Base-by-base conservation (phyloP, 1,140 invertebrate genomes). In the Diachasma alloeum region DNA sequence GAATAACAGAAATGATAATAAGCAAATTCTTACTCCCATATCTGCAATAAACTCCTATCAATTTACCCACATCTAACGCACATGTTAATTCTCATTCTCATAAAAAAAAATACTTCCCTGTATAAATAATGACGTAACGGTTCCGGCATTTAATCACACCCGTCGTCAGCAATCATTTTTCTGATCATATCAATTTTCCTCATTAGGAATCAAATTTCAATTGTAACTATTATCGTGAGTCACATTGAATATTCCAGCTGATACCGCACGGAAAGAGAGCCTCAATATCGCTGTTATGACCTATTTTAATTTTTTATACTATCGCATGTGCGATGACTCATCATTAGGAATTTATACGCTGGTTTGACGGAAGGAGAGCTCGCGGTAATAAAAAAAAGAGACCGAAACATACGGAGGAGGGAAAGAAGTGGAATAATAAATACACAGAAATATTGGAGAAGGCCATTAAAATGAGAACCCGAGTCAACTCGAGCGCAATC, bases 401-500 rank as follows among this genome's bases (percentile, higher is more conserved):
- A 68, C 9, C 11, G 11, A 66, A 66, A 66, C 24, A 66, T 66
- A 66, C 24, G 26, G 26, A 36, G 26, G 24, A 66, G 59, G 69
- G 69, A 70, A 75, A 75, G 48, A 70, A 75, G 26, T 37, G n/a
- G 24, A 68, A 68, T 53, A 68, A 63, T 39, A 39, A 68, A 17
- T 19, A 68, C 10, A 68, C 5, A 68, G 31, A 68, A 68, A 37
- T 37, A 68, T 37, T 75, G 66, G 67, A 75, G 66, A 71, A 71
- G 74, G 39, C 74, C 53, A 76, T 76, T 76, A 76, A 76, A 76
- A 71, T 71, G 74, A 76, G 48, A 75, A 75, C 44, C 66, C 48
- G 74, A 75, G 74, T 75, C 68, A 70, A 76, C 66, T 67, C 74
- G 36, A 76, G 74, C 69, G 68, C 74, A 76, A 76, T 76, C 69